Base-by-base conservation (phyloP, 2,888 invertebrate species). In the Dryomyza anilis region DNA sequence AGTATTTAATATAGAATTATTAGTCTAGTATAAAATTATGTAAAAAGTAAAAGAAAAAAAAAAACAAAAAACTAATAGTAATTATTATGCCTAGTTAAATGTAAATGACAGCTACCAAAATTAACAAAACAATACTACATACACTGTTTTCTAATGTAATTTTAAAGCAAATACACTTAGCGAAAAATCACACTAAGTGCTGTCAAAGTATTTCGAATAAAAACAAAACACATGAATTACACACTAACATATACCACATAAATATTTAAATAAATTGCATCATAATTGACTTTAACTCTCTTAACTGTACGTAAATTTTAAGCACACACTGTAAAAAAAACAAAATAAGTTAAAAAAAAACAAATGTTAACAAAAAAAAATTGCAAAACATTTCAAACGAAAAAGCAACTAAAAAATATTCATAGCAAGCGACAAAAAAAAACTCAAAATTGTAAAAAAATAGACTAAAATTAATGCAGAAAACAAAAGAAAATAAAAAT, bases 241-340 rank as follows among this genome's bases (percentile, higher is more conserved):
- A 55, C 53, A 25, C 12, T 19, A n/a, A 53, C 61, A 30, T 63
- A 69, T 53, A 70, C 60, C n/a, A 71, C 68, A 69, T 73, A 74
- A 16, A 46, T 36, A 53, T 68, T 71, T 62, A 66, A 69, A 70
- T 59, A 65, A 64, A 60, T 65, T 68, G 52, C 53, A 25, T 58
- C n/a, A n/a, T 64, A 48, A 53, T 43, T 59, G 58, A 48, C 59
- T 33, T 48, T 59, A 46, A 59, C 48, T 48, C 59, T 59, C 59
- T 59, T 30, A 59, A 48, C 48, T 59, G 59, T 48, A 46, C 52
- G 61, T 53, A 53, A 61, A 25, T 30, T 21, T 52, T 60, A 63
- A 60, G 58, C 64, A 70, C 56, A 69, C 65, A 71, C 69, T 69
- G 60, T 62, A 36, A 64, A 69, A 59, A 25, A 46, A 21, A 29